Conservation (phyloP, 2,113 vertebrate species). For the Lonchura striata region DNA sequence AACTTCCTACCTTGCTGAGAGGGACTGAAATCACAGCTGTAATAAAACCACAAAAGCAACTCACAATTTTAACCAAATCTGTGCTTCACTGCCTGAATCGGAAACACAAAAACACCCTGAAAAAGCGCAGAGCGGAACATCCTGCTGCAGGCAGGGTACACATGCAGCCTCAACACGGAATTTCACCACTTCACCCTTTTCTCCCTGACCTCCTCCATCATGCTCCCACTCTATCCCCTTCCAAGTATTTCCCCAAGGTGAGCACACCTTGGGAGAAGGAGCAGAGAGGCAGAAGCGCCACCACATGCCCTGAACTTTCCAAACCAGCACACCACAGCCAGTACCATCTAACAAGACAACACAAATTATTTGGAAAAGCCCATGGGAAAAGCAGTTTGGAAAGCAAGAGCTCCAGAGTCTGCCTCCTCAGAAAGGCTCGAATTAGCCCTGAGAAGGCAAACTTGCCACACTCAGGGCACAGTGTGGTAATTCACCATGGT, state of each 20-base stretch:
- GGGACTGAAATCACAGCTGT: not conserved
- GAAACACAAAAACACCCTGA: not conserved
- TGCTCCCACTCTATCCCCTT: not conserved
- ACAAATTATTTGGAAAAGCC: not conserved
- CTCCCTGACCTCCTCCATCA: not conserved
- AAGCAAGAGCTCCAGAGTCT: not conserved
- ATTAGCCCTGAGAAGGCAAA: not conserved
- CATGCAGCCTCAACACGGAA: rapidly evolving
- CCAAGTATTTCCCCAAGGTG: rapidly evolving
- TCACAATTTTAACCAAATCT: not conserved
- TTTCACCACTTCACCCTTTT: not conserved
- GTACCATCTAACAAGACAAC: not conserved
- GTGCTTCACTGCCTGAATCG: not conserved
- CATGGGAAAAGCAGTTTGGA: not conserved
- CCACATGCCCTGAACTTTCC: rapidly evolving
- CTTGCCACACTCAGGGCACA: rapidly evolving
- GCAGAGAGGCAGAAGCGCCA: not conserved
- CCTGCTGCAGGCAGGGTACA: not conserved
- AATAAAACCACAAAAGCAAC: not conserved
- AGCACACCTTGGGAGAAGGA: not conserved
- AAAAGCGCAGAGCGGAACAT: not conserved
- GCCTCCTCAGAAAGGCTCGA: not conserved
- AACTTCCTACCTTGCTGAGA: not conserved
- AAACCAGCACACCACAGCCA: rapidly evolving
- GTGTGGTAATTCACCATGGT: not conserved